Evolutionary conservation across 1,140 invertebrate genomes (phyloP).

Genomic region (Pachypeltis micranthus): DNA sequence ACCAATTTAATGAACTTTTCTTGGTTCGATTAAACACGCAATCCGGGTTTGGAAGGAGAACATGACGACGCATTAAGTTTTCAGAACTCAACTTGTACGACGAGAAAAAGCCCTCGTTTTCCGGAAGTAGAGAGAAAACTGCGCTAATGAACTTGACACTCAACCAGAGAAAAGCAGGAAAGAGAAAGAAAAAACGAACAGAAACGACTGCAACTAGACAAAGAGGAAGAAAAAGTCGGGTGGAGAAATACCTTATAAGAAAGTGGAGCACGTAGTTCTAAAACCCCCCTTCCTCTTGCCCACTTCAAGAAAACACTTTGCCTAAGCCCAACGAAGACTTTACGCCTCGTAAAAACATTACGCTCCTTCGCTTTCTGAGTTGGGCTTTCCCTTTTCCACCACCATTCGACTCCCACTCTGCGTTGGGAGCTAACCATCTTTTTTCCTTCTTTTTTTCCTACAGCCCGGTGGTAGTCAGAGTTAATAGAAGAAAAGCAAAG

Average conservation of each 20-base stretch:
- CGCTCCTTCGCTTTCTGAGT: background rate
- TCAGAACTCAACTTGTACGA: too few relatives aligned
- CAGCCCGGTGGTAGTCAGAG: too few relatives aligned
- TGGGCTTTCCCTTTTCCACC: background rate
- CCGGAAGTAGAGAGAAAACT: too few relatives aligned
- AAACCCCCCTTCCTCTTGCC: background rate
- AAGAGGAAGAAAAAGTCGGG: background rate
- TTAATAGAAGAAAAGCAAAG: too few relatives aligned
- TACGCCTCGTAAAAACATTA: slow-evolving; percentile 9
- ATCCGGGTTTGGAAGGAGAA: too few relatives aligned
- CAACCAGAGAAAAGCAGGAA: background rate
- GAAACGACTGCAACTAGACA: background rate
- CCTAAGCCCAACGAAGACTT: background rate
- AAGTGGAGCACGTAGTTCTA: slow-evolving; percentile 2
- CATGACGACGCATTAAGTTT: too few relatives aligned
- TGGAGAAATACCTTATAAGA: background rate
- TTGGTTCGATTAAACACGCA: too few relatives aligned
- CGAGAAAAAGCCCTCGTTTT: too few relatives aligned
- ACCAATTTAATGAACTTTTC: too few relatives aligned
- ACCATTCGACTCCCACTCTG: too few relatives aligned
- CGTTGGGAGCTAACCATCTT: too few relatives aligned
- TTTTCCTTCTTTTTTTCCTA: too few relatives aligned
- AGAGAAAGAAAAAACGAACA: background rate
- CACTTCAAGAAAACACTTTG: slow-evolving; percentile 1
- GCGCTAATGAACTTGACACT: background rate